These are phyloP conservation scores for Hartigia nigra DNA, from an alignment of 2,888 invertebrate species.

Conservation along the genomic window DNA sequence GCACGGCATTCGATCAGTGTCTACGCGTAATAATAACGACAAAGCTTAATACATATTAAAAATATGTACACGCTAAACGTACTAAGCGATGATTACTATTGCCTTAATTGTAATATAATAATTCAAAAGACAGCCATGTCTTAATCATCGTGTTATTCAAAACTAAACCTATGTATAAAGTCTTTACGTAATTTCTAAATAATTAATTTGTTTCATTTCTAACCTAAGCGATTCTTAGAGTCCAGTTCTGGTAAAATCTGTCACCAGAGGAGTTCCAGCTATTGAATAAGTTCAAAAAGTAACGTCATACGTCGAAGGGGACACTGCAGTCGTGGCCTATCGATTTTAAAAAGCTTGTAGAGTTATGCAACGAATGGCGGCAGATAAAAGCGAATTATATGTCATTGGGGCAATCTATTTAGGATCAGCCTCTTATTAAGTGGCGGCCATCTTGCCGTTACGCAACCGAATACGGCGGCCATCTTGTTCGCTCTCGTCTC, in stretches of 20 bases:
- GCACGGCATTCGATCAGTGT: constrained; percentile 92
- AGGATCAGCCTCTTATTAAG: constrained; percentile 55
- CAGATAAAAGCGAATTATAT: constrained; percentile 52
- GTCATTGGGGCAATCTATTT: constrained; percentile 59
- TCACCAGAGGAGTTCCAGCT: background rate
- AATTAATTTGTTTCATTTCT: background rate
- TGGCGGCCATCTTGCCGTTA: constrained; percentile 36
- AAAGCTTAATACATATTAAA: constrained; percentile 80
- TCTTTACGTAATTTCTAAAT: background rate
- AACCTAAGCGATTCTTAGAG: background rate
- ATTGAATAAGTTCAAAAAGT: background rate
- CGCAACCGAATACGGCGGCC: constrained; percentile 36
- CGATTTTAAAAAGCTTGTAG: constrained; percentile 6
- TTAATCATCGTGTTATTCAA: background rate
- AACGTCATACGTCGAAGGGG: background rate
- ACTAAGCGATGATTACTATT: background rate
- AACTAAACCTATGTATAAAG: background rate
- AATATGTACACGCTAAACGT: background rate
- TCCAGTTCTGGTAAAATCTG: background rate
- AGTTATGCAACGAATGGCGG: constrained; percentile 23
- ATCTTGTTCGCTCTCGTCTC: constrained; percentile 36
- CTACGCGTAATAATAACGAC: constrained; percentile 88
- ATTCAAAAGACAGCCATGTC: background rate
- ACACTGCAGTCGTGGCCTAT: constrained; percentile 2
- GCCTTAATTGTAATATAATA: background rate